Conservation (phyloP, 2,113 vertebrate genomes). For the Motacilla alba region DNA sequence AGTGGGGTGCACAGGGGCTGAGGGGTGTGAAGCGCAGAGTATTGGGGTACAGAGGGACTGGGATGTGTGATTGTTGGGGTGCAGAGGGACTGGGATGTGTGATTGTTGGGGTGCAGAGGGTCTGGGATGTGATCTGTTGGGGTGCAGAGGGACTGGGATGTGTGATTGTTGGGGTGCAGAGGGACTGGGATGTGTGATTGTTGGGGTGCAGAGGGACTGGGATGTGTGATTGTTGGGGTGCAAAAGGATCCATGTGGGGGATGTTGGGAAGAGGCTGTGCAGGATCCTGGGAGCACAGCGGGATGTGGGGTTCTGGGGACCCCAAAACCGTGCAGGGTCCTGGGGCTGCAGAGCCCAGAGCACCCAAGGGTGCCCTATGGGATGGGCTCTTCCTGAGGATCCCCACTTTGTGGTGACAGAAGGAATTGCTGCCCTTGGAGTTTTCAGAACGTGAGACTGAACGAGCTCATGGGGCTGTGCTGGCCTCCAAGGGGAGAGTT, state of each 20-base stretch:
- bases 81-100: neutral
- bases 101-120: neutral
- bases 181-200: fast-evolving
- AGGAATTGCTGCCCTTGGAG: fast-evolving
- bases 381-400: fast-evolving
- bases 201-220: fast-evolving
- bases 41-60: neutral
- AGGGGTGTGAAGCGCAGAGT: too few relatives aligned
- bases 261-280: neutral
- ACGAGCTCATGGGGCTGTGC: neutral
- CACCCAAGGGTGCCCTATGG: fast-evolving
- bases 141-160: neutral
- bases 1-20: too few relatives aligned
- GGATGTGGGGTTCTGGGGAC: fast-evolving
- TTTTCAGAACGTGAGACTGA: fast-evolving
- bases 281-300: neutral
- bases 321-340: fast-evolving
- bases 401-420: neutral
- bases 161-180: neutral
- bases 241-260: neutral
- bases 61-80: neutral
- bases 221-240: fast-evolving
- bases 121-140: fast-evolving
- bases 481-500: fast-evolving
- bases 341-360: neutral